Evolutionary conservation across 1,140 invertebrate species (phyloP), one percentile per base, ranked within the genome.

Genomic region (Magallana gigas): DNA sequence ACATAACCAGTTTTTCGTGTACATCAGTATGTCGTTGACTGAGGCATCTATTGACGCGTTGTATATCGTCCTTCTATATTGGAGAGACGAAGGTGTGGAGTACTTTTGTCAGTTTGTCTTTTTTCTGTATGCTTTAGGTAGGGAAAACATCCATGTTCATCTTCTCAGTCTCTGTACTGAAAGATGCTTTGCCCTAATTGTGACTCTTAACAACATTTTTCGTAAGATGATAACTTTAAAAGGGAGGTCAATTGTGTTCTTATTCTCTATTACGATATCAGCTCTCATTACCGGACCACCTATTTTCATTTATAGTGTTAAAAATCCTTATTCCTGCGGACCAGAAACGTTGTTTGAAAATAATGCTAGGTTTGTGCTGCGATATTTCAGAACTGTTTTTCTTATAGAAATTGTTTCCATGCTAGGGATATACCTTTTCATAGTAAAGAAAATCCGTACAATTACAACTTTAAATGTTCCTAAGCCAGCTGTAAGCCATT

Each of bases 211-310:
- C 18, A 16, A n/a, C 16, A n/a, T n/a, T 64, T 64, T 64, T 64
- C 60, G 60, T 7, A 64, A 64, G 18, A 64, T 64, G 60, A 64
- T 64, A 64, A 64, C 60, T 18, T n/a, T 64, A n/a, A 64, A 64
- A 64, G 18, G 60, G 16, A 14, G 60, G 18, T 7, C 18, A 7
- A 64, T 64, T n/a, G 16, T 16, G 16, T 16, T 64, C 6, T 14
- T 14, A 64, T 1, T 64, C 18, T 64, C 60, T 64, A 18, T 64
- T 7, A 1, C 18, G 5, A n/a, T 7, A n/a, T 64, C 60, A 5
- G 18, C 60, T 7, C 14, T 64, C 18, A 18, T 64, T 64, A n/a
- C 18, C 60, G 18, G 16, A n/a, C 60, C 16, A 64, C 16, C 18
- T 4, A 64, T 64, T 64, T 64, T 64, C 16, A 1, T 16, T 14